Conservation (phyloP, 2,888 invertebrate genomes). For the Parascotia fuliginaria region DNA sequence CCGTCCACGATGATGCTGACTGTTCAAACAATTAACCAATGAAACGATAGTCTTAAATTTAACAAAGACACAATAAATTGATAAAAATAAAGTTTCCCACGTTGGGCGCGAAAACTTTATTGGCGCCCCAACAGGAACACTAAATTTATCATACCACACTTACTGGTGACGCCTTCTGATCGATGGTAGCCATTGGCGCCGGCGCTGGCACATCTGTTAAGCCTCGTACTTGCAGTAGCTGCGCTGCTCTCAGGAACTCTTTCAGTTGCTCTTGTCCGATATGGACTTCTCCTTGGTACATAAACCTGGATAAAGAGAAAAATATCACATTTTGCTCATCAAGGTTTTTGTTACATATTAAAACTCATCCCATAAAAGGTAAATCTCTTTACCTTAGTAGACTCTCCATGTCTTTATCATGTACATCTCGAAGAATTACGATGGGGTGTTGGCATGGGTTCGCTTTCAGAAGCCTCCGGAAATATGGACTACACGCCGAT, state of each 20-base stretch:
- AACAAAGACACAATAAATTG: constrained; percentile 5
- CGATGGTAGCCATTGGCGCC: constrained; percentile 76
- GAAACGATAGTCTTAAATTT: not conserved
- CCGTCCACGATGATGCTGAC: constrained; percentile 82
- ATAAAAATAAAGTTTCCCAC: constrained; percentile 3
- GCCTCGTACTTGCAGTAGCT: constrained; percentile 94
- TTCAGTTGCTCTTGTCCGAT: constrained; percentile 94
- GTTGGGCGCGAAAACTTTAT: constrained; percentile 14
- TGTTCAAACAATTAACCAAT: constrained; percentile 40
- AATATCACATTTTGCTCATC: not conserved
- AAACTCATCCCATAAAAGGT: too few relatives aligned
- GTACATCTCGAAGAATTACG: constrained; percentile 94
- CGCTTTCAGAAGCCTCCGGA: constrained; percentile 93
- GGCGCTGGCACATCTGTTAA: constrained; percentile 92
- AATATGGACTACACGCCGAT: constrained; percentile 97
- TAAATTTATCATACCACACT: constrained; percentile 52
- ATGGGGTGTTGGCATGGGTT: constrained; percentile 97
- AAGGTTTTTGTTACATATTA: too few relatives aligned
- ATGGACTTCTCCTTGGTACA: constrained; percentile 97
- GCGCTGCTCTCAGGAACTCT: constrained; percentile 94
- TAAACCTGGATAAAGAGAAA: constrained; percentile 86
- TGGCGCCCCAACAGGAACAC: constrained; percentile 28
- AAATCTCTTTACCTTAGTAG: constrained; percentile 87
- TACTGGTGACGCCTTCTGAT: constrained; percentile 90
- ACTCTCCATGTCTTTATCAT: constrained; percentile 94